phyloP scores from a whole-genome alignment of 2,888 invertebrate species.

The Erannis defoliaria region DNA sequence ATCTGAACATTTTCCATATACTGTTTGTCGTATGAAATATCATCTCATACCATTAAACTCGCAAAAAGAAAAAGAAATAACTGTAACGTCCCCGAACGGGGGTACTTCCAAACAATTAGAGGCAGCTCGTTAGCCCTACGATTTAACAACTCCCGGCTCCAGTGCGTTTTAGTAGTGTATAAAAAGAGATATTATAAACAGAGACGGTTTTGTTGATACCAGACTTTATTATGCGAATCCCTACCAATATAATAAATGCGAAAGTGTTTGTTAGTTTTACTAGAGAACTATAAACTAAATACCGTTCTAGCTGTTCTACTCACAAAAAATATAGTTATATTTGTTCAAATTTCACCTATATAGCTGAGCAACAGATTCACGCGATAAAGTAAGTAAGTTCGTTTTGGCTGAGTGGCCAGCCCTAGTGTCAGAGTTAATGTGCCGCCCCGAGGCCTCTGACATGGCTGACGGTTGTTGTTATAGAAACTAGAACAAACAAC shows the following conservation, averaged over 20 bases:
- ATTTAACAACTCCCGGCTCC: constrained; percentile 59
- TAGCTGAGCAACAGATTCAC: no score
- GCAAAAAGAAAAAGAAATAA: constrained; percentile 36
- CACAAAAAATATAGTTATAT: no score
- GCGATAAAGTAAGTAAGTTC: no score
- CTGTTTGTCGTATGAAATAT: constrained; percentile 68
- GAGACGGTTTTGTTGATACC: constrained; percentile 32
- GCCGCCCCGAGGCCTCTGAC: no score
- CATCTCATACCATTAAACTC: constrained; percentile 66
- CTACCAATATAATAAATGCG: neutral
- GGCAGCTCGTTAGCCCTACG: constrained; percentile 77
- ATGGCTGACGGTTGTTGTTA: no score
- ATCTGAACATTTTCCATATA: constrained; percentile 42
- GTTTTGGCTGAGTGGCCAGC: no score
- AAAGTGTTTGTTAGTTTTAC: neutral
- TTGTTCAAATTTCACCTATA: no score
- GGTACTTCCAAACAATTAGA: constrained; percentile 84
- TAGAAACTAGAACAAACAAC: no score
- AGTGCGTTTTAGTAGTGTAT: constrained; percentile 68
- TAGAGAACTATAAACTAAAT: neutral
- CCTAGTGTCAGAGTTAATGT: no score
- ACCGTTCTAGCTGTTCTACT: no score
- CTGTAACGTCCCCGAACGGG: constrained; percentile 35
- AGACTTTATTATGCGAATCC: constrained; percentile 13
- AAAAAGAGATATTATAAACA: constrained; percentile 50